A percentile compares a stretch with the other conserved stretches of the same genome.
Evolutionary conservation across 2,888 invertebrate species (phyloP).

Genomic region (Octonoba sinensis): DNA sequence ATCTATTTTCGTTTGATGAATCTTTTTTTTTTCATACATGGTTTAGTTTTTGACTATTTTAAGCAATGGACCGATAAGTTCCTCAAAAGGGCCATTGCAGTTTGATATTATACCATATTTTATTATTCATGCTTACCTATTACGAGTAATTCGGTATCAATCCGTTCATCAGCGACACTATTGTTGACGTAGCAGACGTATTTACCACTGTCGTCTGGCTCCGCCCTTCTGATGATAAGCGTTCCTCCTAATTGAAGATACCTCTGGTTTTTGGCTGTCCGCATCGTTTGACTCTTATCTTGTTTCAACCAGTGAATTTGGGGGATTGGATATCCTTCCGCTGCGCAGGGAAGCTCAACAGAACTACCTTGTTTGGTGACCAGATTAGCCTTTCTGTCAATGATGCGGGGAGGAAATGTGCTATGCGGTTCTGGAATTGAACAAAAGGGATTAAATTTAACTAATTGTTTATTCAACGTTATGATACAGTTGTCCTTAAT

Average conservation of each 20-base stretch:
- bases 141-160: slow-evolving; percentile 69
- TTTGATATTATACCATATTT: no score
- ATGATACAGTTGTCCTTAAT: no score
- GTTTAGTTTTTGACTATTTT: no score
- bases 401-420: slow-evolving; percentile 65
- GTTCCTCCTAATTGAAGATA: slow-evolving; percentile 70
- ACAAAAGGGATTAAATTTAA: neutral
- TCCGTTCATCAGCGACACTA: slow-evolving; percentile 69
- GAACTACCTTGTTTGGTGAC: slow-evolving; percentile 70
- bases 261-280: slow-evolving; percentile 51
- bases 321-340: slow-evolving; percentile 82
- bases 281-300: slow-evolving; percentile 42
- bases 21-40: no score
- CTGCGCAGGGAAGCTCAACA: slow-evolving; percentile 78
- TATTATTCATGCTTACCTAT: slow-evolving; percentile 68
- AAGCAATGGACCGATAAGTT: no score
- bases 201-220: slow-evolving; percentile 69
- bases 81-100: no score
- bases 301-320: slow-evolving; percentile 76
- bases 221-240: slow-evolving; percentile 68
- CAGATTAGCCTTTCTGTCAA: slow-evolving; percentile 58
- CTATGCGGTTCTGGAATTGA: slow-evolving; percentile 63
- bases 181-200: slow-evolving; percentile 72
- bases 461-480: neutral
- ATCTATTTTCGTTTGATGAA: no score